phyloP scores from a whole-genome alignment of 2,888 invertebrate genomes.

The Eupeodes latifasciatus region DNA sequence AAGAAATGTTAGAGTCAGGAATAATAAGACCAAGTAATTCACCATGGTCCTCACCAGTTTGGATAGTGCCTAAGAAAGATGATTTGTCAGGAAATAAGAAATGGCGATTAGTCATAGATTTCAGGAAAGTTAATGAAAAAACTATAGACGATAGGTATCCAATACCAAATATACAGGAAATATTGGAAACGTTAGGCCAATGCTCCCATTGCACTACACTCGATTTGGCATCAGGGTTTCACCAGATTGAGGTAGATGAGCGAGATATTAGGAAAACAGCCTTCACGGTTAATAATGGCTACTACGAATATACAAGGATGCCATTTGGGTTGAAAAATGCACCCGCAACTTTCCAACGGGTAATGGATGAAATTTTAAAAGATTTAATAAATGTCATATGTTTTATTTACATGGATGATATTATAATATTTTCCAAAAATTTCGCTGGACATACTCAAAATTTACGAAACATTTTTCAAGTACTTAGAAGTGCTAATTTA shows the following conservation, averaged over 20 bases:
- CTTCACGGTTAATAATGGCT: not conserved
- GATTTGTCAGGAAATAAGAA: not conserved
- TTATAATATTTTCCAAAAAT: not conserved
- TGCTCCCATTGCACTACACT: not conserved
- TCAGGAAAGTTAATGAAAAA: not conserved
- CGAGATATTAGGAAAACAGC: not conserved
- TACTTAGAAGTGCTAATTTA: not conserved
- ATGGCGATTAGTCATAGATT: not conserved
- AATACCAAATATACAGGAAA: not conserved
- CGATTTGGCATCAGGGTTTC: not conserved
- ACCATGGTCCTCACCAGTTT: too few species aligned
- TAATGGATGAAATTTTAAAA: conserved; percentile 2
- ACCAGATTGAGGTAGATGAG: not conserved
- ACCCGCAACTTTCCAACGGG: not conserved
- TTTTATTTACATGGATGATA: conserved; percentile 6
- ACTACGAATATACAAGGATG: not conserved
- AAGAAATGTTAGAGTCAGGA: too few species aligned
- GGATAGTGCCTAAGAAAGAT: too few species aligned
- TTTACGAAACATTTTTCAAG: not conserved
- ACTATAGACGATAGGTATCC: not conserved
- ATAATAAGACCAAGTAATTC: too few species aligned
- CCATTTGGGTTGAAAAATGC: not conserved
- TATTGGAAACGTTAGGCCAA: not conserved
- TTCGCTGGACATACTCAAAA: not conserved
- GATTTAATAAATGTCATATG: not conserved